These are phyloP conservation scores for Hirudinaria manillensis DNA, from an alignment of 2,888 invertebrate genomes.

Conservation along the genomic window DNA sequence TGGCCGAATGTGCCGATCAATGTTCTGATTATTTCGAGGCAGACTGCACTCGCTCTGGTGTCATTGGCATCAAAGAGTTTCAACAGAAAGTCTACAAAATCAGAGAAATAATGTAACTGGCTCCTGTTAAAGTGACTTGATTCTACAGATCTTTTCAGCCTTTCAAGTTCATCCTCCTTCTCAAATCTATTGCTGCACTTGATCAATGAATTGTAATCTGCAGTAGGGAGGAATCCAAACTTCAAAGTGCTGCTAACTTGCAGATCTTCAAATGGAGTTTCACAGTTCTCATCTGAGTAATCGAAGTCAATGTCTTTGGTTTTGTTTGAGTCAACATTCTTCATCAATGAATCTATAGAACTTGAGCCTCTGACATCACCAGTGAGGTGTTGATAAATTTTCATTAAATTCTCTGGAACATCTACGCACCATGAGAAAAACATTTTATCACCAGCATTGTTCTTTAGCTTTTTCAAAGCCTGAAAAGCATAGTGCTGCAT, in stretches of 20 bases:
- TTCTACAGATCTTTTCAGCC: slow-evolving; percentile 3
- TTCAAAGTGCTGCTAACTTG: neutral
- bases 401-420: slow-evolving; percentile 8
- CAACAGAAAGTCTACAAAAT: slow-evolving; percentile 25
- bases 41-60: neutral
- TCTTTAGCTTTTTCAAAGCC: slow-evolving; percentile 18
- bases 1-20: neutral
- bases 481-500: slow-evolving; percentile 4
- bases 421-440: slow-evolving; percentile 14
- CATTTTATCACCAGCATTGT: slow-evolving; percentile 4
- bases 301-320: neutral
- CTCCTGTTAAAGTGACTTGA: neutral
- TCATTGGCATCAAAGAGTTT: slow-evolving; percentile 12
- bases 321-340: slow-evolving; percentile 9
- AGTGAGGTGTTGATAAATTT: slow-evolving; percentile 19
- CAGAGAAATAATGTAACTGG: slow-evolving; percentile 2
- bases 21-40: slow-evolving; percentile 15
- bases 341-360: slow-evolving; percentile 16
- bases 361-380: slow-evolving; percentile 14
- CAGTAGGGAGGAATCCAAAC: slow-evolving; percentile 20
- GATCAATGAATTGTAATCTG: neutral
- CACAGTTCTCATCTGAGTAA: neutral
- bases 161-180: slow-evolving; percentile 1
- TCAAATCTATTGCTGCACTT: neutral
- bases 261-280: neutral